phyloP scores from a whole-genome alignment of 2,113 vertebrate genomes.

The Tragelaphus buxtoni region DNA sequence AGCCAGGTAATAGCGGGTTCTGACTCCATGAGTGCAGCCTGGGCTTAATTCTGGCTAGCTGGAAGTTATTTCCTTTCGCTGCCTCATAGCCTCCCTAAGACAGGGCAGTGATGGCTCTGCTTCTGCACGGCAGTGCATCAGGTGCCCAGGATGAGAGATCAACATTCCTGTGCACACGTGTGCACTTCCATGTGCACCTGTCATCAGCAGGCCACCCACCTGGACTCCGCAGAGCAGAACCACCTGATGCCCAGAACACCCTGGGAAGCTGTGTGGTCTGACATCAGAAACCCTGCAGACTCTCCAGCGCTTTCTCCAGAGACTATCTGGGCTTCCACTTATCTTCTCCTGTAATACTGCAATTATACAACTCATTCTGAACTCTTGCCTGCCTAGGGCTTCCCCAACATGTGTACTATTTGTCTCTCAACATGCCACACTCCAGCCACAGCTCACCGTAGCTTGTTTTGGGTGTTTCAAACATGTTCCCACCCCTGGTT shows the following conservation, averaged over 20 bases:
- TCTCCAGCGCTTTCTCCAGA: neutral
- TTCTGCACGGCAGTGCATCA: neutral
- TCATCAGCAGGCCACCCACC: neutral
- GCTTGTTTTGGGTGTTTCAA: neutral
- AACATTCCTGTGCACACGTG: neutral
- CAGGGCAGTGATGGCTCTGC: neutral
- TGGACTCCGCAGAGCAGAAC: neutral
- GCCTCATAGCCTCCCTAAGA: neutral
- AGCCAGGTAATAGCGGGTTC: neutral
- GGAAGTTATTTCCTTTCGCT: neutral
- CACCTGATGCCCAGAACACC: neutral
- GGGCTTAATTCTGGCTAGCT: neutral
- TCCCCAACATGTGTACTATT: neutral
- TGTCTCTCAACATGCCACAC: neutral
- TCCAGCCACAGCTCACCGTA: neutral
- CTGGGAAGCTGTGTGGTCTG: neutral
- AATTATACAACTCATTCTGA: neutral
- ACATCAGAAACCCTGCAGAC: neutral
- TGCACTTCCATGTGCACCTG: neutral
- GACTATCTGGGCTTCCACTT: neutral
- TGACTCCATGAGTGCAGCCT: neutral
- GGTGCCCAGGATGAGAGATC: accelerated
- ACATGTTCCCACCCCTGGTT: neutral
- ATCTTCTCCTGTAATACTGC: neutral
- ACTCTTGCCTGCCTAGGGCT: neutral